Evolutionary conservation across 2,888 invertebrate genomes (phyloP).

Genomic region (Meandrusa payeni): DNA sequence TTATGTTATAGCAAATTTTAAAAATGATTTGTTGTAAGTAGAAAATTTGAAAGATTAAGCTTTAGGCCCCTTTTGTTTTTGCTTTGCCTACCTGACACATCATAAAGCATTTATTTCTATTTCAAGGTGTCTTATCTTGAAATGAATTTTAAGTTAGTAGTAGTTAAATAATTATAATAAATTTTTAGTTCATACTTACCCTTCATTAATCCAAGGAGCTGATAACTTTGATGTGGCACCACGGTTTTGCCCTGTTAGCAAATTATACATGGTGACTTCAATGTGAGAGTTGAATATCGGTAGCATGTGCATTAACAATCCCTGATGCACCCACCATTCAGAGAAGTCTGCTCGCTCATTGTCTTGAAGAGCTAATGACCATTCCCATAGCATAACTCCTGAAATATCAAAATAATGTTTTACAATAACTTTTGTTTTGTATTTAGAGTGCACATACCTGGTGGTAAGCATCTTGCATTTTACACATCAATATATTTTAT

Average conservation of each 20-base stretch:
- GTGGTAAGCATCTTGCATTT: no score
- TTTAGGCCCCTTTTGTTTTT: no score
- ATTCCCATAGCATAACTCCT: slow-evolving; percentile 87
- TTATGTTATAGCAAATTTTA: no score
- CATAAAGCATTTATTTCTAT: no score
- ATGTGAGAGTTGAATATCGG: slow-evolving; percentile 82
- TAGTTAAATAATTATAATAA: not conserved
- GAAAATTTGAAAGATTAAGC: no score
- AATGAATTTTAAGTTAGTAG: no score
- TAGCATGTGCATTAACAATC: slow-evolving; percentile 81
- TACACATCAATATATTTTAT: not conserved
- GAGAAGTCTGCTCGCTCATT: slow-evolving; percentile 64
- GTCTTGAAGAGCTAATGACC: slow-evolving; percentile 81
- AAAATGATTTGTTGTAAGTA: no score
- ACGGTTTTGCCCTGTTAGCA: slow-evolving; percentile 80
- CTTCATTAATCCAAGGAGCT: slow-evolving; percentile 82
- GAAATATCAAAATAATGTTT: slow-evolving; percentile 21
- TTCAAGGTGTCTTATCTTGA: no score
- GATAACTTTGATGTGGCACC: slow-evolving; percentile 79
- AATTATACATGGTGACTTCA: slow-evolving; percentile 83
- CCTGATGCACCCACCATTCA: slow-evolving; percentile 81
- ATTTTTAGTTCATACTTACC: slow-evolving; percentile 40
- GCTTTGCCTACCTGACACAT: no score
- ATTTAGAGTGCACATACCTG: no score
- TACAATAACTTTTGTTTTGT: not conserved